Evolutionary conservation across 2,888 invertebrate genomes (phyloP), one percentile per base, ranked within the genome.

Genomic region (Chesias legatella): DNA sequence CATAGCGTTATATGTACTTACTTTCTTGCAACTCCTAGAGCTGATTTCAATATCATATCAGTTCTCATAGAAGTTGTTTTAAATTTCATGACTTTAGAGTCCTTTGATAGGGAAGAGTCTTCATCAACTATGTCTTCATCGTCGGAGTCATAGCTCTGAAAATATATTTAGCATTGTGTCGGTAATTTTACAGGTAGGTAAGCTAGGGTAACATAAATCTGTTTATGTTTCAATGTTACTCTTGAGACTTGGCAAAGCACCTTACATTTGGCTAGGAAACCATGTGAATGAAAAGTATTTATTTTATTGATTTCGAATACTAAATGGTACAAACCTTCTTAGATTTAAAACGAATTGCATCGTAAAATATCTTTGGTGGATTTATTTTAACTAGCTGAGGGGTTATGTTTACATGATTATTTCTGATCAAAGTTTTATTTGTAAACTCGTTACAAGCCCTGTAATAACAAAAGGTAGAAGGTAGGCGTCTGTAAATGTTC

Each of bases 1-100:
- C 20, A 32, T 9, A 9, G 9, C 20, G 46, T 25, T 13, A 1
- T 10, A 30, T 29, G 20, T 25, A 54, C 90, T 83, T 75, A 94
- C 94, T 93, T 94, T 69, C 95, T 90, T 21, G 94, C 91, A 39
- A 94, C 85, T 38, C 90, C 90, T 7, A 95, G 79, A 9, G 91
- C 93, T 23, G 90, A 86, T 77, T 94, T 95, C 1, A 94, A 57
- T 34, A 95, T 67, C 1, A 89, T 75, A 82, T 96, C 96, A 1
- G 93, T 80, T 56, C 95, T 88, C 60, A 94, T 72, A 0, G 94
- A 93, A 40, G 90, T 90, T 5, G 94, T 85, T 44, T 83, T 90
- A 9, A 91, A 78, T 63, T 90, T 91, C 0, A 94, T 61, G 8
- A 93, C 73, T 80, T 93, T 94, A 0, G 93, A 92, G 61, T 92